phyloP scores from a whole-genome alignment of 2,888 invertebrate genomes.

The Neoitamus cyanurus region DNA sequence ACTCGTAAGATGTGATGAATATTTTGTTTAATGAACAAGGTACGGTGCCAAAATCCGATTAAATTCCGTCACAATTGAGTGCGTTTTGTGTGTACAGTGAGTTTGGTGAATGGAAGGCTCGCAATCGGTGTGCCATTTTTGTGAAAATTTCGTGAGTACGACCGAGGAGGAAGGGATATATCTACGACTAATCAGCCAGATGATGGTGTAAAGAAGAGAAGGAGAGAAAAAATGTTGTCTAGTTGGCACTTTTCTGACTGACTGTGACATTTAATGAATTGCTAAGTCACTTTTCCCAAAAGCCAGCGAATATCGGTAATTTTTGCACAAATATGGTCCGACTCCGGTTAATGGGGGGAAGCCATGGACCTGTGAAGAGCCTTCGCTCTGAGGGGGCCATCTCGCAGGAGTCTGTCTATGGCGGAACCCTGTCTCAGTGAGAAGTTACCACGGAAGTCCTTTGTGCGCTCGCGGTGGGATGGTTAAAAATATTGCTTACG shows the following conservation, averaged over 20 bases:
- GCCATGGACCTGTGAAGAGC: background rate
- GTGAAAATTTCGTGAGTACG: slow-evolving; percentile 6
- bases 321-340: background rate
- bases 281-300: slow-evolving; percentile 48
- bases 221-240: slow-evolving; percentile 55
- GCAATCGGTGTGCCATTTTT: background rate
- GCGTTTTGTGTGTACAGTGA: background rate
- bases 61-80: background rate
- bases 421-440: background rate
- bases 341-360: background rate
- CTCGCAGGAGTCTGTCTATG: background rate
- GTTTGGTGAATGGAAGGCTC: background rate
- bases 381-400: background rate
- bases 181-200: slow-evolving; percentile 27
- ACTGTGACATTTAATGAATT: slow-evolving; percentile 50
- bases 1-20: slow-evolving; percentile 58
- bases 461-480: background rate
- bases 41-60: slow-evolving; percentile 42
- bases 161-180: slow-evolving; percentile 10
- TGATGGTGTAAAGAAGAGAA: slow-evolving; percentile 27
- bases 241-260: slow-evolving; percentile 56
- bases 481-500: slow-evolving; percentile 39
- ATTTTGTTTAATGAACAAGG: slow-evolving; percentile 57
- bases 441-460: background rate
- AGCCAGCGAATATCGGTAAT: background rate